Percentiles rank a stretch among this genome's conserved stretches.
Conservation (phyloP, 2,797 vertebrate species). For the Taeniopygia guttata region DNA sequence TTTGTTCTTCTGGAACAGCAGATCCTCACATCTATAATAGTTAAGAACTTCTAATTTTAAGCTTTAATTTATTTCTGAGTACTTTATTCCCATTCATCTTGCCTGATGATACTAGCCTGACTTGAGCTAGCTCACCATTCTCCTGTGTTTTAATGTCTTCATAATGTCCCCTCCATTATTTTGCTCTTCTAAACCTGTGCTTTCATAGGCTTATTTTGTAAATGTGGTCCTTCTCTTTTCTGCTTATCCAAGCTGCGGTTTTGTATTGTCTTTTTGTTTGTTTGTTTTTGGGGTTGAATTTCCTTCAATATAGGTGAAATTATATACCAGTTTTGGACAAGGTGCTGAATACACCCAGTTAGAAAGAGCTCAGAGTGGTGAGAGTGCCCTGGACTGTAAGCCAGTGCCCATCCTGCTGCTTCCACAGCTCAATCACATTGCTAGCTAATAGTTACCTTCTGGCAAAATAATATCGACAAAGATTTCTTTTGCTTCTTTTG, state of each 20-base stretch:
- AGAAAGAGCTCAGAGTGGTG: neutral
- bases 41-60: slow-evolving; percentile 48
- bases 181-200: neutral
- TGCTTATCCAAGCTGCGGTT: neutral
- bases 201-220: neutral
- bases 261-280: neutral
- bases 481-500: neutral
- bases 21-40: neutral
- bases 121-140: neutral
- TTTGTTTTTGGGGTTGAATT: neutral
- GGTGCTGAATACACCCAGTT: neutral
- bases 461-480: neutral
- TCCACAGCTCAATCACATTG: neutral
- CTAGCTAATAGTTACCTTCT: neutral
- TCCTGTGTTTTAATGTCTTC: neutral
- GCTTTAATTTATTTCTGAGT: slow-evolving; percentile 15
- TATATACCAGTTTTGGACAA: neutral
- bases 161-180: neutral
- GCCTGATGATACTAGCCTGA: neutral
- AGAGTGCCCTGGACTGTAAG: neutral
- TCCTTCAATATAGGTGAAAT: neutral
- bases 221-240: neutral
- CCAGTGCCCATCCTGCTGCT: neutral
- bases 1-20: neutral
- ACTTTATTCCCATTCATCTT: neutral